Evolutionary conservation across 2,888 invertebrate species (phyloP).

Genomic region (Geophilus truncorum): DNA sequence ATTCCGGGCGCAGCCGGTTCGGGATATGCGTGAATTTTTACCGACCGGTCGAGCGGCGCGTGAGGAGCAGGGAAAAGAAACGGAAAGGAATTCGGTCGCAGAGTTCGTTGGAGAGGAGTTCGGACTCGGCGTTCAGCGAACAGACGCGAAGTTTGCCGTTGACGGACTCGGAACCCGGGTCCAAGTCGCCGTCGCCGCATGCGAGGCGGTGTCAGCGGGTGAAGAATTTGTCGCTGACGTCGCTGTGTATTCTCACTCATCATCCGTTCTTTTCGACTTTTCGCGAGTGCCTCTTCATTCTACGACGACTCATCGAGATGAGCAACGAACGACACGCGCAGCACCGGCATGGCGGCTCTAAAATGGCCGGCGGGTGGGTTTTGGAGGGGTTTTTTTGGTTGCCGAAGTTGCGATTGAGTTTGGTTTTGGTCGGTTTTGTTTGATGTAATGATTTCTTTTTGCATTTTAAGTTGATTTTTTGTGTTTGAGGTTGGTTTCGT

Average conservation of each 20-base stretch:
- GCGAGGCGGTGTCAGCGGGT: conserved; percentile 57
- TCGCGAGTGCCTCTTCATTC: conserved; percentile 91
- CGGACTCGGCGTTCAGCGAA: conserved; percentile 72
- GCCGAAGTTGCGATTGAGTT: too few relatives aligned
- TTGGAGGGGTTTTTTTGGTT: too few relatives aligned
- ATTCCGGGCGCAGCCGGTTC: conserved; percentile 76
- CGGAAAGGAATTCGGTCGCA: conserved; percentile 33
- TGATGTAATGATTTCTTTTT: too few relatives aligned
- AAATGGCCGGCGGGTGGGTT: conserved; percentile 79
- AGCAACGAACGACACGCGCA: conserved; percentile 89
- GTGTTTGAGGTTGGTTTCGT: too few relatives aligned
- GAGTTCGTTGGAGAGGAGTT: conserved; percentile 85
- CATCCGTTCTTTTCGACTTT: conserved; percentile 99
- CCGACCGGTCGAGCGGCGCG: conserved; percentile 62
- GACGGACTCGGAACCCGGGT: conserved; percentile 39
- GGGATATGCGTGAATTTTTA: conserved; percentile 99
- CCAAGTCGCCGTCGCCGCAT: conserved; percentile 39
- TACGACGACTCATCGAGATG: conserved; percentile 93
- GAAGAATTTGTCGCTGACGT: conserved; percentile 90
- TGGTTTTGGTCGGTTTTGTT: too few relatives aligned
- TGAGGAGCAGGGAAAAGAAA: conserved; percentile 34
- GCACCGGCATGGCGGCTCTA: conserved; percentile 64
- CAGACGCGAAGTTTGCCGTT: conserved; percentile 34
- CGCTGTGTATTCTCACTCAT: conserved; percentile 94
- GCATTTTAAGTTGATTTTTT: too few relatives aligned